Evolutionary conservation across 2,888 invertebrate genomes (phyloP), one percentile per base, ranked within the genome.

Genomic region (Dolichomitus sp.): DNA sequence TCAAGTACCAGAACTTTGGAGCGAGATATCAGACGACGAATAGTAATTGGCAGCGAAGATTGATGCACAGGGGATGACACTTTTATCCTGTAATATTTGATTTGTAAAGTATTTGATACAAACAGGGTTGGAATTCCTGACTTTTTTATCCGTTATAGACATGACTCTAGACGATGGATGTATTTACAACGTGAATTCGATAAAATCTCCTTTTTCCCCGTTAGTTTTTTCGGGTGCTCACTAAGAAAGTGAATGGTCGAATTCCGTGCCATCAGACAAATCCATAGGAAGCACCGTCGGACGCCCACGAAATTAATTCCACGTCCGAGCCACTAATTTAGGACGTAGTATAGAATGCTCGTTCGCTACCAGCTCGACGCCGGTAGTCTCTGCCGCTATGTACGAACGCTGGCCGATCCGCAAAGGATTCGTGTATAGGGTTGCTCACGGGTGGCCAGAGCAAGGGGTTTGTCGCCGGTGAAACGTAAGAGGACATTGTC

Each of bases 401-500:
- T 27, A 59, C 59, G 59, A 37, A 11, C 45, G 30, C 37, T 42
- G 30, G 14, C 54, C 66, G 75, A 65, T 74, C 77, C 79, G 81
- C 81, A 84, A 81, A 86, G 73, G 76, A 83, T 74, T 27, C 63
- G 63, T 57, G 63, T 72, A 68, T 17, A 72, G 65, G 69, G 76
- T 77, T 73, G 68, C 68, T 80, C 73, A 68, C 83, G 83, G 80
- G 73, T 73, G 63, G 69, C 63, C 72, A 54, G 75, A 84, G 73
- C 73, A 72, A 86, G 87, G 85, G 87, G 73, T 88, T 61, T 87
- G 86, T 87, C 85, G 82, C 88, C 87, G 87, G 88, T 88, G 89
- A 90, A 91, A 91, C 89, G 92, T 90, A 89, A 88, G 89, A 89
- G 92, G 90, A 92, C 93, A 93, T 92, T 92, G 93, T 93, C 93